A percentile compares a stretch with the other conserved stretches of the same genome.
phyloP scores from a whole-genome alignment of 2,888 invertebrate genomes.

The Anthoptus insignis region DNA sequence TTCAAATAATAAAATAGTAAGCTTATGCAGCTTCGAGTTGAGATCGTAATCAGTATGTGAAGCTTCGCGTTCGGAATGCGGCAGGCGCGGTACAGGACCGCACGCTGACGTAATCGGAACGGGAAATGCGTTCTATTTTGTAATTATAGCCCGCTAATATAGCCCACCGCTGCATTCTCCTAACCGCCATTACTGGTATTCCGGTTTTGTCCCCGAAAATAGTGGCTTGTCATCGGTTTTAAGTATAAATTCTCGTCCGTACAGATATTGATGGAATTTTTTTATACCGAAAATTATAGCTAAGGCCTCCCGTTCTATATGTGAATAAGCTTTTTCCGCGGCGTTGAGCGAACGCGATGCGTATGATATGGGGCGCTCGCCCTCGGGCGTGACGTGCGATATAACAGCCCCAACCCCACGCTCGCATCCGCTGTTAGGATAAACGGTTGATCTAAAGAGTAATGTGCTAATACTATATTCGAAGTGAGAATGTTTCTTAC shows the following conservation, averaged over 20 bases:
- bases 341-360: neutral
- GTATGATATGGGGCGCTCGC: neutral
- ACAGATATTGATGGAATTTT: constrained; percentile 48
- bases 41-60: too few relatives aligned
- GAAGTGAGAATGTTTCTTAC: constrained; percentile 2
- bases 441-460: neutral
- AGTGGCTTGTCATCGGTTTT: constrained; percentile 20
- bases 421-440: constrained; percentile 5
- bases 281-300: constrained; percentile 44
- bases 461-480: constrained; percentile 3
- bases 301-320: constrained; percentile 10
- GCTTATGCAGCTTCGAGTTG: too few relatives aligned
- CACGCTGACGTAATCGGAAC: too few relatives aligned
- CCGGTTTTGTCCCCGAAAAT: constrained; percentile 45
- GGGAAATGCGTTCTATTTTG: too few relatives aligned
- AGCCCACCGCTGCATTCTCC: constrained; percentile 19
- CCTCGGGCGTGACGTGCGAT: neutral
- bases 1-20: too few relatives aligned
- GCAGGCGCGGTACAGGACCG: too few relatives aligned
- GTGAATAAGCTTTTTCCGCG: neutral
- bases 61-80: too few relatives aligned
- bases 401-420: neutral
- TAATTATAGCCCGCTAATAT: constrained; percentile 21
- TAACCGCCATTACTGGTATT: constrained; percentile 42
- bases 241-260: neutral